Percentiles rank a stretch among this genome's conserved stretches.
These are phyloP conservation scores for human (Homo sapiens) DNA, from an alignment of 2,113 vertebrate genomes.

Conservation along the genomic window DNA sequence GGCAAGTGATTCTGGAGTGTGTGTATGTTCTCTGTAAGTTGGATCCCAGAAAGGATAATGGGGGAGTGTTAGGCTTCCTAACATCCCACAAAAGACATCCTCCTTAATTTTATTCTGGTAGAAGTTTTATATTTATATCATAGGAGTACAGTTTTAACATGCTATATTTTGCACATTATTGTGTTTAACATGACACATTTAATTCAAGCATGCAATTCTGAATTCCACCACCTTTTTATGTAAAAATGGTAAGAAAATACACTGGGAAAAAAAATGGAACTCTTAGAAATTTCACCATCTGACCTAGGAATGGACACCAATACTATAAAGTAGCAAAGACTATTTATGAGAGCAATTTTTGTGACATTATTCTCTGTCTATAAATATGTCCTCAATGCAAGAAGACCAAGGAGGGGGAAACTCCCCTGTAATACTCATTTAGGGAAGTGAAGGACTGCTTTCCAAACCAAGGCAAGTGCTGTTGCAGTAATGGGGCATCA, in stretches of 20 bases:
- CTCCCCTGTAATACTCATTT: slow-evolving; percentile 46
- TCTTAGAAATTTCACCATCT: slow-evolving; percentile 39
- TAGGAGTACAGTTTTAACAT: slow-evolving; percentile 5
- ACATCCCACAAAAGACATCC: not conserved
- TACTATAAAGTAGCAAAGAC: slow-evolving; percentile 58
- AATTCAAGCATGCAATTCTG: not conserved
- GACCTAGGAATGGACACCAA: not conserved
- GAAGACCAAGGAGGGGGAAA: not conserved
- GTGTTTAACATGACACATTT: slow-evolving; percentile 39
- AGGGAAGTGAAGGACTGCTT: slow-evolving; percentile 61
- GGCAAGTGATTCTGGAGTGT: not conserved
- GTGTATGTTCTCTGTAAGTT: not conserved
- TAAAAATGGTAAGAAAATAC: not conserved
- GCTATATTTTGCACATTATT: not conserved
- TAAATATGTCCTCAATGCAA: slow-evolving; percentile 57
- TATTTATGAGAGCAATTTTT: slow-evolving; percentile 63
- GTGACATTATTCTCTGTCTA: slow-evolving; percentile 63
- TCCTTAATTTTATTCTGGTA: slow-evolving; percentile 22
- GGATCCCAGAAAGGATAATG: not conserved
- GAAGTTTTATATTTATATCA: not conserved
- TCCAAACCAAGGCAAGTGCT: slow-evolving; percentile 65
- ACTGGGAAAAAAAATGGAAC: not conserved
- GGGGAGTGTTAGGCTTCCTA: not conserved
- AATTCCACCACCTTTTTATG: not conserved
- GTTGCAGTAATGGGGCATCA: slow-evolving; percentile 81